Evolutionary conservation across 2,113 vertebrate genomes (phyloP), one percentile per base, ranked within the genome.

Genomic region (Salvelinus sp.): DNA sequence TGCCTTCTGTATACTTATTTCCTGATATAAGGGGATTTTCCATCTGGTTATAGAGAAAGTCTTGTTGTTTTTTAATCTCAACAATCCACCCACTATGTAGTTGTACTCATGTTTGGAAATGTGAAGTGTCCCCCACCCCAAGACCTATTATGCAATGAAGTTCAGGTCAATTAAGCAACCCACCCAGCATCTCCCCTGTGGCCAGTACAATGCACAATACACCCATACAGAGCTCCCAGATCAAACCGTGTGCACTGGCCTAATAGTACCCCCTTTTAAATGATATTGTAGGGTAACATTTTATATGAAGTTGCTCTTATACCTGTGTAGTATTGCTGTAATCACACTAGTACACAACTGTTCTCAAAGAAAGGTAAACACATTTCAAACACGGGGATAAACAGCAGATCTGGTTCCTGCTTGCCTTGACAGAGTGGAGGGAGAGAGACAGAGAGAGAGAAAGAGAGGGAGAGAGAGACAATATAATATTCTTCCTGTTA

Each of bases 401-500:
- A 80, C 47, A 28, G 12, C 6, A 30, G 3, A 79, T 78, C 57
- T 69, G 62, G 50, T 82, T 74, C 73, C 30, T 27, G 71, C 74
- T 78, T 48, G 74, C 67, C 62, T 77, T 58, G 73, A 79, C 63
- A 73, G 78, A 82, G 74, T 68, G 57, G 63, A 74, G 33, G 70
- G 16, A 64, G 68, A 48, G 28, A 38, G 63, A 74, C 64, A 64
- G 72, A 33, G 23, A 44, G 54, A 74, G 48, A 4, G 9, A 25
- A 1, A 64, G 4, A 25, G 23, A 10, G 38, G 2, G 65, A 13
- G 66, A 33, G 66, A 33, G 66, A 76, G 69, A 72, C 62, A 83
- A 73, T 79, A 85, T 86, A 71, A 72, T 69, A 86, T 88, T 87
- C 75, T 44, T 27, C 25, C 74, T 76, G 60, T 84, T 90, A 90